Base-by-base conservation (phyloP, 1,140 invertebrate genomes). In the Trialeurodes vaporariorum region DNA sequence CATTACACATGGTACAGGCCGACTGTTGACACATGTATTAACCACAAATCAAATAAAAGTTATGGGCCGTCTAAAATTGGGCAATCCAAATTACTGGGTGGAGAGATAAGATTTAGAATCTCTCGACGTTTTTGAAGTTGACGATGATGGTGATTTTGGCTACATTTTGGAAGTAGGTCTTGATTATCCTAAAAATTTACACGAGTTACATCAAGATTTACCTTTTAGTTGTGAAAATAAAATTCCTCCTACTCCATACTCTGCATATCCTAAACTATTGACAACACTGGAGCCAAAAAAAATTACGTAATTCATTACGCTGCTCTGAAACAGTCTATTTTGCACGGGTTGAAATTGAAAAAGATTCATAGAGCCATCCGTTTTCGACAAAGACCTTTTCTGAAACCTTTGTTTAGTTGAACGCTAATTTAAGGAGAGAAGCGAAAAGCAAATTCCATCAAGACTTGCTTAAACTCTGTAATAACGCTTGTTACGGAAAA, bases 351-450 rank as follows among this genome's bases (percentile, higher is more conserved):
- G 25, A 12, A 24, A 0, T 59, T 65, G 25, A 24, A 65, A 25
- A 65, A 65, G 12, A 25, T 65, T 58, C n/a, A 21, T 9, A 65
- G 22, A 25, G 1, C 81, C 68, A 74, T 81, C 70, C 70, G 77
- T 75, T 83, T 85, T 49, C 17, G 5, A 49, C 34, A 49, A 17
- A 49, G 17, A 49, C 34, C 34, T 5, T 49, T 9, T 17, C 5
- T 49, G 34, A 49, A 49, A 49, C 17, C 34, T 49, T 49, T 49
- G 17, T 49, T 5, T 5, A 49, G 17, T 9, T 9, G 17, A 9
- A 17, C 17, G 34, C 5, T 9, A 17, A 49, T 5, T 49, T 49
- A 49, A 5, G 34, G 5, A 49, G 17, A 49, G 34, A 5, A 49
- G 34, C 34, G 17, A 49, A 49, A 49, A 17, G 17, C 17, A 17